Base-by-base conservation (phyloP, 2,888 invertebrate genomes). In the Heteropelma amictum region DNA sequence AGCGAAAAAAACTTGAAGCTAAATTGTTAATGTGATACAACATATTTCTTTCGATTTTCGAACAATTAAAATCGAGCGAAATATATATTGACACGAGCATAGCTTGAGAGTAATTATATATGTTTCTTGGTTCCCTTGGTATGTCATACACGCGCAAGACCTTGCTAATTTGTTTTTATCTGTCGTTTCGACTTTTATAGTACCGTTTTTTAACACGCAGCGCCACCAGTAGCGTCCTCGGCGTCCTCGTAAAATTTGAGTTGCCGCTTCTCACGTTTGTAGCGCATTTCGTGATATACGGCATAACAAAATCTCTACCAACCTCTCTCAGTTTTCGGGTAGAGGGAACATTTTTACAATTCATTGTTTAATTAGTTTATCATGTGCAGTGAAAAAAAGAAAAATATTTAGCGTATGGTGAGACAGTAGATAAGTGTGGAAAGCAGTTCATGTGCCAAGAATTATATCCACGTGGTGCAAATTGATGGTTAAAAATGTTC, bases 391-490 rank as follows among this genome's bases (percentile, higher is more conserved):
- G 7, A 23, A 40, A 49, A n/a, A 14, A 28, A 58, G 28, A 7
- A 38, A 26, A 67, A 51, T 21, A 64, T n/a, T 40, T 47, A 45
- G 17, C 28, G 49, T 49, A 33, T 17, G 56, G 71, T 63, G 71
- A 54, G 8, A 63, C 35, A 35, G 63, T 38, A 40, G 14, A 42
- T 14, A 56, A 21, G 35, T 56, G 17, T 35, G 49, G 40, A 58
- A 26, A 28, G 63, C 42, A 23, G 17, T 21, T 61, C 45, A 38
- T 35, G 49, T 47, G 45, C 38, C 30, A 61, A 53, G 63, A 53
- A 35, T 56, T 51, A 28, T 49, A 71, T 63, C 56, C 71, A 71
- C 71, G 75, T 76, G 75, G 67, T 54, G 47, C 49, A 23, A 68
- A 68, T 76, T 67, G 33, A 51, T 68, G 38, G 54, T 40, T 49